Evolutionary conservation across 2,797 vertebrate species (phyloP).

Genomic region (Dicrostonyx torquatus): DNA sequence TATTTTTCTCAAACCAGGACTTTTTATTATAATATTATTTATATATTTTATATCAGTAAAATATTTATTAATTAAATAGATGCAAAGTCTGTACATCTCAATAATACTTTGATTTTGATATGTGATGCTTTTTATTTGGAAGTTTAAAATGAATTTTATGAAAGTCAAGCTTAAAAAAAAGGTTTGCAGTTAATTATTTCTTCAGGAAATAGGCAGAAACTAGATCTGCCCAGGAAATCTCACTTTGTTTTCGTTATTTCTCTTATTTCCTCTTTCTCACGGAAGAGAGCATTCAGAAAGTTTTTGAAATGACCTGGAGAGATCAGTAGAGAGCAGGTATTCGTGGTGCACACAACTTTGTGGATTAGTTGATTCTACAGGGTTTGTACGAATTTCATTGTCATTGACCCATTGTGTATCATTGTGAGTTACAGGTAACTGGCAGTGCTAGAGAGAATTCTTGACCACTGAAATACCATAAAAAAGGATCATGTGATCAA

Average conservation of each 20-base stretch:
- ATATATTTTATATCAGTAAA: background rate
- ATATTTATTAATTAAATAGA: background rate
- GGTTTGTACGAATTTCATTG: background rate
- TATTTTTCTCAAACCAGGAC: background rate
- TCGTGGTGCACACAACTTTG: background rate
- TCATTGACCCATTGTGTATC: background rate
- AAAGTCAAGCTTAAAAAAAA: no score
- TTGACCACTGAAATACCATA: background rate
- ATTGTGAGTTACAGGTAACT: background rate
- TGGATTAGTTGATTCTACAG: background rate
- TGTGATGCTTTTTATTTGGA: background rate
- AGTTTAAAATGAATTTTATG: background rate
- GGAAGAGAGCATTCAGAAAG: background rate
- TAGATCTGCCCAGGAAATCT: background rate
- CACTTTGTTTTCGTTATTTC: background rate
- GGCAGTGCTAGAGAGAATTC: background rate
- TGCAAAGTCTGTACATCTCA: background rate
- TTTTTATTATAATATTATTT: background rate
- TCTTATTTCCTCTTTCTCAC: background rate
- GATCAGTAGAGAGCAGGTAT: background rate
- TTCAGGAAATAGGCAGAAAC: constrained; percentile 55
- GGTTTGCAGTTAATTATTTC: background rate
- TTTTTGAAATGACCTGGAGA: background rate
- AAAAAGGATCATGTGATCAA: background rate
- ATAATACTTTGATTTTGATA: background rate